Conservation (phyloP, 1,140 invertebrate genomes). For the Eriosoma lanigerum region DNA sequence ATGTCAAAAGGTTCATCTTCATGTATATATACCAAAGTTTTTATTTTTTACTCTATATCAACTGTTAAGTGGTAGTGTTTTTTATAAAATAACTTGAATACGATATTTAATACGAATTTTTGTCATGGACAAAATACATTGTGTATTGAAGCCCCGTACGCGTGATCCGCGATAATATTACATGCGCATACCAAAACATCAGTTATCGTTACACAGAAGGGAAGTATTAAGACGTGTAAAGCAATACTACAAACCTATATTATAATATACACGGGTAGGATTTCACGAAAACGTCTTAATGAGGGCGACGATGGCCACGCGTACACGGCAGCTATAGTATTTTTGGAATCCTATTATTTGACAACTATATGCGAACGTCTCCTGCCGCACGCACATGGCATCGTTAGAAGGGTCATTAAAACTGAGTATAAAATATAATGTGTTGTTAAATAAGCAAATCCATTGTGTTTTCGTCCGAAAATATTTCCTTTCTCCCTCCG, state of each 20-base stretch:
- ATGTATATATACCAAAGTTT: too few species aligned
- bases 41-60: too few species aligned
- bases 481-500: too few species aligned
- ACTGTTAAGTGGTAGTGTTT: too few species aligned
- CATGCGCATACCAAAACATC: not conserved
- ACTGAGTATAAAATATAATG: not conserved
- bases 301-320: not conserved
- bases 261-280: not conserved
- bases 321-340: not conserved
- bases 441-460: too few species aligned
- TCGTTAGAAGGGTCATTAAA: not conserved
- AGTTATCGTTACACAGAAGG: not conserved
- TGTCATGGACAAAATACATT: too few species aligned
- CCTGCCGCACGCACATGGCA: not conserved
- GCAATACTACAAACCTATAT: too few species aligned
- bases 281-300: not conserved
- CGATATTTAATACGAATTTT: too few species aligned
- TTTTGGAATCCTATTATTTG: slow-evolving; percentile 16
- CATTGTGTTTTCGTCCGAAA: too few species aligned
- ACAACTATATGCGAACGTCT: not conserved
- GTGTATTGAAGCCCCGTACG: not conserved
- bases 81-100: too few species aligned
- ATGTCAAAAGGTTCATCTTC: too few species aligned
- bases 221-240: not conserved
- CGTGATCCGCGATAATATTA: not conserved